A percentile compares a stretch with the other conserved stretches of the same genome.
phyloP scores from a whole-genome alignment of 23 tunicate species.

The Aplidium turbinatum region DNA sequence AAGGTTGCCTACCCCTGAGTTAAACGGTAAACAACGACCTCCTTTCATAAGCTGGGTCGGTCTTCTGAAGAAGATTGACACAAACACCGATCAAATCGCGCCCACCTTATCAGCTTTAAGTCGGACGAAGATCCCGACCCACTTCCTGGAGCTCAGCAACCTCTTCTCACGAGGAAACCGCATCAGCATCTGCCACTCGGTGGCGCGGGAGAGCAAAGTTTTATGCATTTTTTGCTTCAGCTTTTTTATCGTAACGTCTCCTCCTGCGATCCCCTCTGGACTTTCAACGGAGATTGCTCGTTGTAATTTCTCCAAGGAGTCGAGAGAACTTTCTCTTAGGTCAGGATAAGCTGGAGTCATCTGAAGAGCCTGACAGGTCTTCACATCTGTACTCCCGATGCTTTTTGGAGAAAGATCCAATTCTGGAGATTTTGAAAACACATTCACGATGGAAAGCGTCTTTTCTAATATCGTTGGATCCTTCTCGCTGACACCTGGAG shows the following conservation, averaged over 20 bases:
- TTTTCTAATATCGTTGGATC: slow-evolving; percentile 42
- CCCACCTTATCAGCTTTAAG: slow-evolving; percentile 52
- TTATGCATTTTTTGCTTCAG: not conserved
- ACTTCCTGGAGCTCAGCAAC: slow-evolving; percentile 75
- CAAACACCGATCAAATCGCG: not conserved
- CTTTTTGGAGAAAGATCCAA: not conserved
- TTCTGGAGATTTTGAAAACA: slow-evolving; percentile 7
- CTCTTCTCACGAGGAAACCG: slow-evolving; percentile 75
- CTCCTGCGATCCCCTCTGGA: slow-evolving; percentile 6
- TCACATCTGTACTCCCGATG: slow-evolving; percentile 4
- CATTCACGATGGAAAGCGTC: slow-evolving; percentile 48
- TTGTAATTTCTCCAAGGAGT: slow-evolving; percentile 33
- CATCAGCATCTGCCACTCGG: slow-evolving; percentile 80
- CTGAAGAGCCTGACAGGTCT: slow-evolving; percentile 28
- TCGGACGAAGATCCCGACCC: slow-evolving; percentile 76
- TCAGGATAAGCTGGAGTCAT: slow-evolving; percentile 7
- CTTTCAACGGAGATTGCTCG: slow-evolving; percentile 34
- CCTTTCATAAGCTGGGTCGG: no score
- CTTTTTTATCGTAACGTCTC: not conserved
- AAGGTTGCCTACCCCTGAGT: no score
- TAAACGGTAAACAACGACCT: no score
- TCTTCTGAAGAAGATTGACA: no score
- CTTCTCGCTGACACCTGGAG: slow-evolving; percentile 36
- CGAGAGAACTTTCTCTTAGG: slow-evolving; percentile 30
- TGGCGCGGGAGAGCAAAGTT: slow-evolving; percentile 21